phyloP scores from a whole-genome alignment of 2,113 vertebrate genomes.

The Vimba vimba region DNA sequence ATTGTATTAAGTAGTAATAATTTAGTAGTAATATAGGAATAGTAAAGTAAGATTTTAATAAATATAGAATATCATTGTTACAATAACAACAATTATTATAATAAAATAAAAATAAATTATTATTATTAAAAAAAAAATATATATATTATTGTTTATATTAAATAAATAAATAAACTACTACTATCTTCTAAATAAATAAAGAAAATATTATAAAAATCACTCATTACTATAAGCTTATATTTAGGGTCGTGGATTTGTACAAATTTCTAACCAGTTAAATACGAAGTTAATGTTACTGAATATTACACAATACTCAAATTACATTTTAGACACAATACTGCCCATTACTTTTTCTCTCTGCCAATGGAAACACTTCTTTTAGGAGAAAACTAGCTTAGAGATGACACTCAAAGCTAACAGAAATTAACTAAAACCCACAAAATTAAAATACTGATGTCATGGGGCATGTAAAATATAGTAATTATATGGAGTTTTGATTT shows the following conservation, averaged over 20 bases:
- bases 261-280: not conserved
- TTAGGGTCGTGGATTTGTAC: not conserved
- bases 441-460: not conserved
- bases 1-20: not conserved
- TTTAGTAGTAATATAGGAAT: not conserved
- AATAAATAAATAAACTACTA: not conserved
- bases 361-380: not conserved
- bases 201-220: not conserved
- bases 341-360: not conserved
- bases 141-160: not conserved
- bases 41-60: not conserved
- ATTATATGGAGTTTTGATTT: not conserved
- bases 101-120: not conserved
- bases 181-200: no score
- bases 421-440: not conserved
- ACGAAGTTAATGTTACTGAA: not conserved
- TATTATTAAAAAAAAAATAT: no score
- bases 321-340: not conserved
- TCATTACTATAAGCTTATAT: not conserved
- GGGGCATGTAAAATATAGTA: not conserved
- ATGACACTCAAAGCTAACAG: not conserved
- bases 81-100: not conserved
- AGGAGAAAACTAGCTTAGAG: not conserved
- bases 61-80: not conserved
- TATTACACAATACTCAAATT: not conserved